Conservation (phyloP, 2,113 vertebrate species). For the Lamprologus ornatipinnis region DNA sequence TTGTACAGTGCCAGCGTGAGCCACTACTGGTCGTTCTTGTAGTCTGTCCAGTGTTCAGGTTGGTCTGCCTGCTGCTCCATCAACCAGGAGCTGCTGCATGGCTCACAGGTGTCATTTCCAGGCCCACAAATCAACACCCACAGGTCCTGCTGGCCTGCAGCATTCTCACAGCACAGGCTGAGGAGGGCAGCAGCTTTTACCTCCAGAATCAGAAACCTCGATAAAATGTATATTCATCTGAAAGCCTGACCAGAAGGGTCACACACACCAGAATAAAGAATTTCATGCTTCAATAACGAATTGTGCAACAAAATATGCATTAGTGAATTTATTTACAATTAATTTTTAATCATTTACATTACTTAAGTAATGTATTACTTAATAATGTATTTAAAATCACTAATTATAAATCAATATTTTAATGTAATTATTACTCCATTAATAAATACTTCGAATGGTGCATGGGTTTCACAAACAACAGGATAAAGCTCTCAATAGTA, state of each 20-base stretch:
- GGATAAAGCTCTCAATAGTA: background rate
- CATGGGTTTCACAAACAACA: background rate
- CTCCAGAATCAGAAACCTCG: background rate
- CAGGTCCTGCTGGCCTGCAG: background rate
- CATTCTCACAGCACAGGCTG: background rate
- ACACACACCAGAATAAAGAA: background rate
- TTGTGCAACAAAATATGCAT: background rate
- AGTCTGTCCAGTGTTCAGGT: background rate
- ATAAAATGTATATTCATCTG: background rate
- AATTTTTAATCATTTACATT: background rate
- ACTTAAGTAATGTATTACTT: background rate
- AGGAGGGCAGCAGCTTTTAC: background rate
- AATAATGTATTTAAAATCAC: background rate
- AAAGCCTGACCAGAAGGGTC: background rate
- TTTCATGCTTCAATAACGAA: background rate
- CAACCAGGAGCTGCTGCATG: background rate
- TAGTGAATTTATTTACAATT: background rate
- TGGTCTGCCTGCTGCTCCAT: background rate
- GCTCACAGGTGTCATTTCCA: background rate
- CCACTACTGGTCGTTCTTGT: accelerated
- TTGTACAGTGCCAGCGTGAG: background rate
- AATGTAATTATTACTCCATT: background rate
- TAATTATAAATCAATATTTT: background rate
- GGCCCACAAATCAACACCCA: background rate
- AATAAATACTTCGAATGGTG: background rate